Percentiles rank a stretch among this genome's conserved stretches.
Conservation (phyloP, 1,140 invertebrate species). For the Zaprionus lachaisei region DNA sequence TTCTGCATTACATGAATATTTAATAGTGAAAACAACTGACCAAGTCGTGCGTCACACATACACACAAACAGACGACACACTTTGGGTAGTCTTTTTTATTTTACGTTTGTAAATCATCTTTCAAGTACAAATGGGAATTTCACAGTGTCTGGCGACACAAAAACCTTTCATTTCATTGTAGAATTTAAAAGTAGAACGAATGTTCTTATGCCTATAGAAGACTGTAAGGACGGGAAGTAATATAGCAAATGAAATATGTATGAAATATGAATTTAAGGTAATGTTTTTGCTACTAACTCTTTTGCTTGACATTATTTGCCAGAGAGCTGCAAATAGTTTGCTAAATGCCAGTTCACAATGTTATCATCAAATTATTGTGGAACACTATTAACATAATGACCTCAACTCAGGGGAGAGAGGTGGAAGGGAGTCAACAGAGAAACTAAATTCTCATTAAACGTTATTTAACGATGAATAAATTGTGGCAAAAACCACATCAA, state of each 20-base stretch:
- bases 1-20: conserved; percentile 21
- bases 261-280: not conserved
- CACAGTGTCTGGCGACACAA: not conserved
- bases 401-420: too few relatives aligned
- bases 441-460: conserved; percentile 5
- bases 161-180: not conserved
- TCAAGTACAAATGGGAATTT: conserved; percentile 18
- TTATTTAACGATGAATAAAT: conserved; percentile 11
- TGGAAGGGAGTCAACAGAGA: not conserved
- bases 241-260: not conserved
- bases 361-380: conserved; percentile 1
- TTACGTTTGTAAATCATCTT: conserved; percentile 21
- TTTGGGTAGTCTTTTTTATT: conserved; percentile 25
- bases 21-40: conserved; percentile 32
- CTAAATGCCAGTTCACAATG: not conserved
- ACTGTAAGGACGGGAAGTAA: not conserved
- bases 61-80: not conserved
- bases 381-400: not conserved
- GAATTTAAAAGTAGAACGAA: not conserved
- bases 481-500: not conserved
- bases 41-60: conserved; percentile 11
- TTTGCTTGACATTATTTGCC: not conserved
- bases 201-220: not conserved
- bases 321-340: not conserved
- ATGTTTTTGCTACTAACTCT: not conserved